phyloP scores from a whole-genome alignment of 2,113 vertebrate species.

The Athene noctua region DNA sequence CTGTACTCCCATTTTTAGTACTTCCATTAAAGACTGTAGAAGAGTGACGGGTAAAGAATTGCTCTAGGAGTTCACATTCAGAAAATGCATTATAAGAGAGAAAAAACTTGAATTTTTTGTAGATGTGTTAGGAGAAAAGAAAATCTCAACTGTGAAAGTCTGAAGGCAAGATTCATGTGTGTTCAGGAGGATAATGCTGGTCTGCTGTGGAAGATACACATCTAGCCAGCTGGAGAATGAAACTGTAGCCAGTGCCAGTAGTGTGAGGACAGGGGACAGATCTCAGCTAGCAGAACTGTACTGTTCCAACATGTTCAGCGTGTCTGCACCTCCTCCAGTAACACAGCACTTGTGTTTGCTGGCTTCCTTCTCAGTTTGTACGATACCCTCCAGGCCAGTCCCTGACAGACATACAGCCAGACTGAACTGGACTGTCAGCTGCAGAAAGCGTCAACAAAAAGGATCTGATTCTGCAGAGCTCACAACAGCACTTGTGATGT shows the following conservation, averaged over 20 bases:
- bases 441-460: not conserved
- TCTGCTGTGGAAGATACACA: not conserved
- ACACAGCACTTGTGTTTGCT: not conserved
- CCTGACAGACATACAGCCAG: not conserved
- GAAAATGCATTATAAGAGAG: not conserved
- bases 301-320: not conserved
- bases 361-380: not conserved
- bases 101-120: not conserved
- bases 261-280: conserved; percentile 30
- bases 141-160: not conserved
- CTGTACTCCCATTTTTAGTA: not conserved
- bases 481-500: not conserved
- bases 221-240: not conserved
- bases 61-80: not conserved
- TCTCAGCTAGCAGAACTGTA: not conserved
- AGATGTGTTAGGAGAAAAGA: not conserved
- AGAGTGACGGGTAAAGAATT: not conserved
- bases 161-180: not conserved
- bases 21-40: not conserved
- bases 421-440: not conserved
- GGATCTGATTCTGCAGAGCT: not conserved
- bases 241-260: not conserved
- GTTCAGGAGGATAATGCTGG: not conserved
- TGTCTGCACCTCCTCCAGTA: not conserved
- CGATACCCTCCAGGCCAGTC: not conserved